A percentile compares a stretch with the other conserved stretches of the same genome.
phyloP scores from a whole-genome alignment of 1,140 invertebrate genomes.

The Habropoda laboriosa region DNA sequence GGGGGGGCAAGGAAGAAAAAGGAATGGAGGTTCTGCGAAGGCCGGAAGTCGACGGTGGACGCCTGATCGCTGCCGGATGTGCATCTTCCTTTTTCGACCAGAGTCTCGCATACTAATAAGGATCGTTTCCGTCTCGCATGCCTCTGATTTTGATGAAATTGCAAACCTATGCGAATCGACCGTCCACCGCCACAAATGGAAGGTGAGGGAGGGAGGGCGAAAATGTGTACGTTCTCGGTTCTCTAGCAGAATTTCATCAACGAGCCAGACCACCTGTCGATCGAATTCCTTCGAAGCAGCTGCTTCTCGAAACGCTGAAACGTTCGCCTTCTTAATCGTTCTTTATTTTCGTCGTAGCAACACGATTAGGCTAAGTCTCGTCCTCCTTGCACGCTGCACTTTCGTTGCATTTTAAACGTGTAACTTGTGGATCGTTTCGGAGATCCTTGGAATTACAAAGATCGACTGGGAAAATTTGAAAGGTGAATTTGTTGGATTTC shows the following conservation, averaged over 20 bases:
- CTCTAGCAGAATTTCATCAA: conserved; percentile 22
- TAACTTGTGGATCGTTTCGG: too few relatives aligned
- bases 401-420: too few relatives aligned
- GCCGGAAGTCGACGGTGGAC: conserved; percentile 66
- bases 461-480: too few relatives aligned
- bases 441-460: too few relatives aligned
- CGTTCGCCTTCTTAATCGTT: neutral
- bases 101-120: conserved; percentile 64
- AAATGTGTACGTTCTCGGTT: neutral
- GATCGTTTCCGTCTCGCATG: conserved; percentile 42
- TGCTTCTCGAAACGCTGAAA: conserved; percentile 17
- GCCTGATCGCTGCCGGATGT: conserved; percentile 67
- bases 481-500: too few relatives aligned
- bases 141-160: conserved; percentile 39
- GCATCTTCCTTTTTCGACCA: conserved; percentile 61
- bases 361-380: too few relatives aligned
- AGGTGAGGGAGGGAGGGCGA: neutral
- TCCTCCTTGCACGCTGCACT: too few relatives aligned
- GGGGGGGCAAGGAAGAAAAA: conserved; percentile 36
- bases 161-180: conserved; percentile 31
- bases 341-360: neutral
- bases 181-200: too few relatives aligned
- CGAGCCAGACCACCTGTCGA: conserved; percentile 32
- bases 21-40: conserved; percentile 65
- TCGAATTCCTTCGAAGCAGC: conserved; percentile 40